Percentiles rank a stretch among this genome's conserved stretches.
phyloP scores from a whole-genome alignment of 2,797 vertebrate genomes.

The Argentina silus region DNA sequence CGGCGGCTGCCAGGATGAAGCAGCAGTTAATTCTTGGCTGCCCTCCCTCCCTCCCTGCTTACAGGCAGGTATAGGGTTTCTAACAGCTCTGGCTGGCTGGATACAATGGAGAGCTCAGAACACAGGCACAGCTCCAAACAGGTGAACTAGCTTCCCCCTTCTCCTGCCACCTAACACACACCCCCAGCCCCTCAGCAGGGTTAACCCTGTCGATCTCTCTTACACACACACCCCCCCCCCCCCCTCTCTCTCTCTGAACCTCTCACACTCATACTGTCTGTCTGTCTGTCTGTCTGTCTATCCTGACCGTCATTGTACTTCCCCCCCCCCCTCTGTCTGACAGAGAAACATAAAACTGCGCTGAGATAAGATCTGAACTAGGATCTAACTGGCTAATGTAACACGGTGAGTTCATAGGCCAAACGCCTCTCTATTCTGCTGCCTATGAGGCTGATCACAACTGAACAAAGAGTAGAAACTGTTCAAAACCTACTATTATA shows the following conservation, averaged over 20 bases:
- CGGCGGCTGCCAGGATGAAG: conserved; percentile 77
- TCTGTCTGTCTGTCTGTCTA: conserved; percentile 16
- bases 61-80: conserved; percentile 83
- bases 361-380: conserved; percentile 61
- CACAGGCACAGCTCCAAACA: conserved; percentile 72
- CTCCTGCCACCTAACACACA: conserved; percentile 45
- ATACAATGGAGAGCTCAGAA: conserved; percentile 77
- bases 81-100: conserved; percentile 79
- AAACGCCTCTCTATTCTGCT: conserved; percentile 31
- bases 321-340: conserved; percentile 30
- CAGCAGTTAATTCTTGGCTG: conserved; percentile 83
- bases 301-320: conserved; percentile 39
- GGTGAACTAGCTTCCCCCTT: conserved; percentile 66
- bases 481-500: conserved; percentile 13
- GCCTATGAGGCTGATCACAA: conserved; percentile 2
- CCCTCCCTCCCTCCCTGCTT: conserved; percentile 79
- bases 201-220: conserved; percentile 39
- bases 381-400: conserved; percentile 60
- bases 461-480: background rate
- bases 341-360: conserved; percentile 57
- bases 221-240: conserved; percentile 50
- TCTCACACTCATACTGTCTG: conserved; percentile 42
- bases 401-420: conserved; percentile 34
- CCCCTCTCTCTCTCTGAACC: conserved; percentile 35
- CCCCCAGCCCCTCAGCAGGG: conserved; percentile 39